Evolutionary conservation across 2,797 vertebrate genomes (phyloP).

Genomic region (Chromobotia macracanthus): DNA sequence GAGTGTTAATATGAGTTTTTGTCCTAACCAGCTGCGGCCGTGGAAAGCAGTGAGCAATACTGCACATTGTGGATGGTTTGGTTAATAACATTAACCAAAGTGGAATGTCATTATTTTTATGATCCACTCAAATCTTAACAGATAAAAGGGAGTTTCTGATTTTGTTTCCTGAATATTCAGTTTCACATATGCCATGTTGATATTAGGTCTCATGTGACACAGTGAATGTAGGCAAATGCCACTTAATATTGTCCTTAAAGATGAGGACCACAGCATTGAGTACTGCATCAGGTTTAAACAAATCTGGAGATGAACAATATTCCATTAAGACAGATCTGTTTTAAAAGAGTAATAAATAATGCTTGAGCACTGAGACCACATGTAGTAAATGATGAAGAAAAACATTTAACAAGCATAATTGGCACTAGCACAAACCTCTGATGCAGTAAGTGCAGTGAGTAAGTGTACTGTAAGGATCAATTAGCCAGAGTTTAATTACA

Average conservation of each 20-base stretch:
- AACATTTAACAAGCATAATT: conserved; percentile 38
- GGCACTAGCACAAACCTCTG: conserved; percentile 55
- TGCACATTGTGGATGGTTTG: too few species aligned
- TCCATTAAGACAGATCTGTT: background rate
- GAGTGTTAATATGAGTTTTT: too few species aligned
- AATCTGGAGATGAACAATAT: background rate
- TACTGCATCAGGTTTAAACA: background rate
- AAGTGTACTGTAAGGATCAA: conserved; percentile 66
- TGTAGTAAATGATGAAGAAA: conserved; percentile 34
- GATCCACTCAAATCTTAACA: background rate
- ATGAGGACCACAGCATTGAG: background rate
- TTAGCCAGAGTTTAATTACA: conserved; percentile 77
- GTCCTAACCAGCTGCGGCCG: too few species aligned
- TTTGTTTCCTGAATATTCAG: background rate
- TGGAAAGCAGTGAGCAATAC: too few species aligned
- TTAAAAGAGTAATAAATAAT: conserved; percentile 37
- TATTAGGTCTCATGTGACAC: background rate
- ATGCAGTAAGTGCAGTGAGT: conserved; percentile 39
- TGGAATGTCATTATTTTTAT: background rate
- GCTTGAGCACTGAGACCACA: conserved; percentile 10
- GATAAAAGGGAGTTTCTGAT: background rate
- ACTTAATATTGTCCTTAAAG: background rate
- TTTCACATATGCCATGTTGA: background rate
- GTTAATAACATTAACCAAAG: background rate
- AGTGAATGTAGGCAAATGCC: background rate